Percentiles rank a stretch among this genome's conserved stretches.
Conservation (phyloP, 35 echinoderm and acorn worm species). For the Stichopus chloronotus region DNA sequence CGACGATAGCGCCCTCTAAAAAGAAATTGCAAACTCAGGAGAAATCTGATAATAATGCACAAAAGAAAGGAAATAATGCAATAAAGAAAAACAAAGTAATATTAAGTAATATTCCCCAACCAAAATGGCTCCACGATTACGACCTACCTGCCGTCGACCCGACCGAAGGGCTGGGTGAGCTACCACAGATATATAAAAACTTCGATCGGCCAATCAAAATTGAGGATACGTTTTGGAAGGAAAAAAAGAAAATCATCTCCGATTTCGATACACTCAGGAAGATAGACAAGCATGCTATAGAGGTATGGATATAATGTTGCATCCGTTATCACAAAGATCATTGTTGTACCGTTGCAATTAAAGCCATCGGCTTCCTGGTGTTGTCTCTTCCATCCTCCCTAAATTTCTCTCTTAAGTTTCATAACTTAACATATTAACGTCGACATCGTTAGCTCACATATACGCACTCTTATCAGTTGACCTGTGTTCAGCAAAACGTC, state of each 20-base stretch:
- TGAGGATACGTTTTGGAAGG: constrained; percentile 43
- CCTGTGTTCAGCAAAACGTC: not conserved
- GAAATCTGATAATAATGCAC: not conserved
- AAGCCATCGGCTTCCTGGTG: not conserved
- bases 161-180: not conserved
- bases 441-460: not conserved
- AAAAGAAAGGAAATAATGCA: not conserved
- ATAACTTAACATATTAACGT: not conserved
- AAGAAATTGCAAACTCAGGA: not conserved
- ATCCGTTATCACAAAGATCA: not conserved
- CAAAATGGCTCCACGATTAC: constrained; percentile 37
- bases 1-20: not conserved
- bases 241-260: constrained; percentile 3
- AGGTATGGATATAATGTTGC: not conserved
- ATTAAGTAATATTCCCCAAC: not conserved
- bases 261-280: not conserved
- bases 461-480: not conserved
- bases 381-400: not conserved
- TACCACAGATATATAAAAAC: constrained; percentile 19
- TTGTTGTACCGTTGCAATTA: not conserved
- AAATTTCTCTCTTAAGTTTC: not conserved
- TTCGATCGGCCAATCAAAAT: constrained; percentile 40
- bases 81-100: not conserved
- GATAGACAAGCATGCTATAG: constrained; percentile 26
- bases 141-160: constrained; percentile 22